These are phyloP conservation scores for Dynastes grantii DNA, from an alignment of 2,888 invertebrate genomes.

Conservation along the genomic window DNA sequence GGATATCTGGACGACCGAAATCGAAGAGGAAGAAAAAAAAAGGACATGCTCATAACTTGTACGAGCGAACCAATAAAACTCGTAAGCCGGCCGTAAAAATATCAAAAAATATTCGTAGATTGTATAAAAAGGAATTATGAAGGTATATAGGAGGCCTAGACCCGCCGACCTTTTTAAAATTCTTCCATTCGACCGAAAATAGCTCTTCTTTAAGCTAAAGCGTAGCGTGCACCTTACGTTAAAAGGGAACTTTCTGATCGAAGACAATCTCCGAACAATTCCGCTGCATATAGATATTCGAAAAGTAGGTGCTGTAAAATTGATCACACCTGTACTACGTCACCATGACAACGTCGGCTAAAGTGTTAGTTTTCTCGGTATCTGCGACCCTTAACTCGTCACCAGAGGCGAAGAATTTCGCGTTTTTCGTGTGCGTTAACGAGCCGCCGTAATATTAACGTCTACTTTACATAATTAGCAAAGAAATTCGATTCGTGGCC, in stretches of 20 bases:
- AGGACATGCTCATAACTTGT: neutral
- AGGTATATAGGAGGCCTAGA: neutral
- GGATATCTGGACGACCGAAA: neutral
- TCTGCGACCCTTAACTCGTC: slow-evolving; percentile 36
- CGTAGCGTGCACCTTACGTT: neutral
- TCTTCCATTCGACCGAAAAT: neutral
- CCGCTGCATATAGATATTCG: slow-evolving; percentile 16
- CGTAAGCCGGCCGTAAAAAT: neutral
- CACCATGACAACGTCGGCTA: slow-evolving; percentile 55
- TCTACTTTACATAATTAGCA: slow-evolving; percentile 9
- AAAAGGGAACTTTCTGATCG: neutral
- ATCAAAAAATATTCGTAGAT: slow-evolving; percentile 12
- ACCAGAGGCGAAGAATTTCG: slow-evolving; percentile 32
- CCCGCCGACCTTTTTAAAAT: slow-evolving; percentile 5
- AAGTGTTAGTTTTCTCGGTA: slow-evolving; percentile 52
- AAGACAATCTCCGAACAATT: slow-evolving; percentile 23
- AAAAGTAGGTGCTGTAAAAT: slow-evolving; percentile 55
- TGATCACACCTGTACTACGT: slow-evolving; percentile 57
- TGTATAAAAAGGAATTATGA: slow-evolving; percentile 1
- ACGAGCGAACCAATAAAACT: neutral
- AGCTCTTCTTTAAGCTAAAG: neutral
- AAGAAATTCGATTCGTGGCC: neutral
- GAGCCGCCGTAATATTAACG: slow-evolving; percentile 8
- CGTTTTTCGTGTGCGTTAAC: slow-evolving; percentile 3
- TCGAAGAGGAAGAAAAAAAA: neutral